Evolutionary conservation across 2,888 invertebrate genomes (phyloP).

Genomic region (Nomada lathburiana): DNA sequence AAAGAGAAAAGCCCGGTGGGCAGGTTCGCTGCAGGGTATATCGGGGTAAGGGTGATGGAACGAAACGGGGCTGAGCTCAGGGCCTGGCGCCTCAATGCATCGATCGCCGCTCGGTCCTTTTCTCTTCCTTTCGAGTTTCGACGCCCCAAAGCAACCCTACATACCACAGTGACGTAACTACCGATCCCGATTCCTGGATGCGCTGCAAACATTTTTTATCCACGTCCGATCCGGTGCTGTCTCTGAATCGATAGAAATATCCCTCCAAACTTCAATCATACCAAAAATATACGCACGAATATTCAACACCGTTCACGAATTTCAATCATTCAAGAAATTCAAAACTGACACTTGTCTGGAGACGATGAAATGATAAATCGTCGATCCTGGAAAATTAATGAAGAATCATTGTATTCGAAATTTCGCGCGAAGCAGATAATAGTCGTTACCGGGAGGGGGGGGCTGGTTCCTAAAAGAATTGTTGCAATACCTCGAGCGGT

Average conservation of each 20-base stretch:
- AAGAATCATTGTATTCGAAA: not conserved
- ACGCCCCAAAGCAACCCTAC: slow-evolving; percentile 52
- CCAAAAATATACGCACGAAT: no score
- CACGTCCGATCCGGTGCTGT: no score
- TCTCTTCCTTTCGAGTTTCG: slow-evolving; percentile 42
- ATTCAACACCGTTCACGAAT: no score
- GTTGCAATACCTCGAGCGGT: not conserved
- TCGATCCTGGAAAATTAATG: not conserved
- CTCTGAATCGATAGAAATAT: not conserved
- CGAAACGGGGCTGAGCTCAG: slow-evolving; percentile 75
- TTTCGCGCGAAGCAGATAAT: not conserved
- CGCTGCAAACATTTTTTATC: not conserved
- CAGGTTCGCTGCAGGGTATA: slow-evolving; percentile 68
- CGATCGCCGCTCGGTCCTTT: slow-evolving; percentile 74
- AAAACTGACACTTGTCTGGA: not conserved
- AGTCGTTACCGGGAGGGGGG: not conserved
- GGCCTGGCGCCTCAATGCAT: slow-evolving; percentile 81
- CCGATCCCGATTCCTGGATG: slow-evolving; percentile 14
- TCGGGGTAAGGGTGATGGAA: slow-evolving; percentile 63
- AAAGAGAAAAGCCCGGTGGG: slow-evolving; percentile 62
- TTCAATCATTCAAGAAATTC: no score
- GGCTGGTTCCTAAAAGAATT: no score
- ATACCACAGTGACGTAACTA: slow-evolving; percentile 41
- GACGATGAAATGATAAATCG: not conserved
- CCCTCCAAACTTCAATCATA: no score